Conservation (phyloP, 2,113 vertebrate species). For the Pachypanchax playfairii region DNA sequence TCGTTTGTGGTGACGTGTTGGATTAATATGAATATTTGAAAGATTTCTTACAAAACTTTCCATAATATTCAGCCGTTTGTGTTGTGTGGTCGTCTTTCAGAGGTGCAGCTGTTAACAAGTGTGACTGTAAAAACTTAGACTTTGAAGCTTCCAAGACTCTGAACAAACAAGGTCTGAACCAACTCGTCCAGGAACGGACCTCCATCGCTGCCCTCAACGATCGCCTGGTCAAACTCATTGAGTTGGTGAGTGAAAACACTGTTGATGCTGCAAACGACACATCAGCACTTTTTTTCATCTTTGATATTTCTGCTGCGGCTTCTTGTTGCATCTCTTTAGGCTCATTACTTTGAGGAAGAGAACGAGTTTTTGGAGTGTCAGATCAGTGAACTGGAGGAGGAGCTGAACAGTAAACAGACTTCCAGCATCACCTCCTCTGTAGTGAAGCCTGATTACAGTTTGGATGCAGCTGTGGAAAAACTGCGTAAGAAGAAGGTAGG, state of each 20-base stretch:
- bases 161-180: slow-evolving; percentile 64
- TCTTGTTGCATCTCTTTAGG: slow-evolving; percentile 53
- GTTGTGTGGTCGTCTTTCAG: slow-evolving; percentile 49
- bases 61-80: neutral
- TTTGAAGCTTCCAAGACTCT: slow-evolving; percentile 68
- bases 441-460: slow-evolving; percentile 41
- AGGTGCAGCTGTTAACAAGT: slow-evolving; percentile 27
- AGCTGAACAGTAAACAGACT: slow-evolving; percentile 9
- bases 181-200: slow-evolving; percentile 66
- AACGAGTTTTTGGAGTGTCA: slow-evolving; percentile 75
- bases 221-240: slow-evolving; percentile 74
- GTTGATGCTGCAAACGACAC: neutral
- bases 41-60: neutral
- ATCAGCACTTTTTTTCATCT: neutral
- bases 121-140: slow-evolving; percentile 62
- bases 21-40: too few species aligned
- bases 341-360: slow-evolving; percentile 73
- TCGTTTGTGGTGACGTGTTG: too few species aligned
- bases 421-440: slow-evolving; percentile 11
- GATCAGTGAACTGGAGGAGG: slow-evolving; percentile 65
- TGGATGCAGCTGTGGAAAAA: slow-evolving; percentile 71
- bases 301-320: neutral
- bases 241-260: slow-evolving; percentile 69
- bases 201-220: slow-evolving; percentile 76
- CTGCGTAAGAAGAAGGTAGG: slow-evolving; percentile 74